These are phyloP conservation scores for Aspiorhynchus laticeps DNA, from an alignment of 2,113 vertebrate species.

Conservation along the genomic window DNA sequence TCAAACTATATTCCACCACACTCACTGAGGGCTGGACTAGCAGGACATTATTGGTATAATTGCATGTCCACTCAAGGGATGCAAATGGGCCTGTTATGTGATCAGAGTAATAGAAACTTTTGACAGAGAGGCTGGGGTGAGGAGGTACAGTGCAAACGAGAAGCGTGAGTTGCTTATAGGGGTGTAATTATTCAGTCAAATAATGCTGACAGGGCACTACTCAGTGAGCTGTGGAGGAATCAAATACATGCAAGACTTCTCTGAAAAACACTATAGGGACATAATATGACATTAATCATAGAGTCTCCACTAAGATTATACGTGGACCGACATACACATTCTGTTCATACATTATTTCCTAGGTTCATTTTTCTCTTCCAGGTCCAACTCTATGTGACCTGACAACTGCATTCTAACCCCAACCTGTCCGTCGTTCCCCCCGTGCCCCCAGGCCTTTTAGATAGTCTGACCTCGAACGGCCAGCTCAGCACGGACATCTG, in stretches of 20 bases:
- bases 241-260: not conserved
- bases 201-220: not conserved
- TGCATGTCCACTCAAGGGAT: slow-evolving; percentile 75
- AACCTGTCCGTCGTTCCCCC: not conserved
- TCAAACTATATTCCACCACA: slow-evolving; percentile 27
- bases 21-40: slow-evolving; percentile 32
- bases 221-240: slow-evolving; percentile 1
- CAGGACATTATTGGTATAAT: slow-evolving; percentile 71
- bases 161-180: slow-evolving; percentile 15
- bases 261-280: not conserved
- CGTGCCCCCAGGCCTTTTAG: not conserved
- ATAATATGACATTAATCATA: not conserved
- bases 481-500: slow-evolving; percentile 14
- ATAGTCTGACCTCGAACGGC: slow-evolving; percentile 26
- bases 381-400: slow-evolving; percentile 15
- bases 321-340: not conserved
- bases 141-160: not conserved
- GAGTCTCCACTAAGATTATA: not conserved
- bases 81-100: slow-evolving; percentile 71
- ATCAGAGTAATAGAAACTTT: slow-evolving; percentile 72
- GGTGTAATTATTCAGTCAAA: slow-evolving; percentile 37
- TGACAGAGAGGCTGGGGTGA: not conserved
- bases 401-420: slow-evolving; percentile 27
- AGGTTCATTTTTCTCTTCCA: not conserved
- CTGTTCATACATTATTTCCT: not conserved